Conservation (phyloP, 2,888 invertebrate species). For the Calliphora vomitoria region DNA sequence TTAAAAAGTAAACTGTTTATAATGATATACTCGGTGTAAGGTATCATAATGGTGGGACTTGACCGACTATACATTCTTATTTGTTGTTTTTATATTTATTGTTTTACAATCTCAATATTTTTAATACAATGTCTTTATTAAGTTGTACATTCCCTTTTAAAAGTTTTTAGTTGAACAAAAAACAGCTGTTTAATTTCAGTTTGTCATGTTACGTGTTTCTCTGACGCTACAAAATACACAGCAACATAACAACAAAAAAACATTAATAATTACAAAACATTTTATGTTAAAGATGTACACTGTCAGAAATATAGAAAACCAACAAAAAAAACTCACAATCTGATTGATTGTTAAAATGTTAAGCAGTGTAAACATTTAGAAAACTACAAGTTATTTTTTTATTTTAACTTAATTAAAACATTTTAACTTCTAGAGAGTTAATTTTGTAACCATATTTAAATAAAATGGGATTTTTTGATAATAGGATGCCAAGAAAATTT, state of each 20-base stretch:
- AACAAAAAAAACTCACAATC: neutral
- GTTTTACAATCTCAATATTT: neutral
- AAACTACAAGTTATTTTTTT: neutral
- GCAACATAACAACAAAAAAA: neutral
- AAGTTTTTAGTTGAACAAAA: neutral
- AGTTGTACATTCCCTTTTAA: slow-evolving; percentile 3
- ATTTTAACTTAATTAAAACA: neutral
- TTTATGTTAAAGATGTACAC: neutral
- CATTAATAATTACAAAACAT: neutral
- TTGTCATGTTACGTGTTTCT: slow-evolving; percentile 18
- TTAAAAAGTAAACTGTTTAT: too few species aligned
- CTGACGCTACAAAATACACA: slow-evolving; percentile 3
- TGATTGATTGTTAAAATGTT: too few species aligned
- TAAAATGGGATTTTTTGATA: too few species aligned
- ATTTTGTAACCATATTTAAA: neutral
- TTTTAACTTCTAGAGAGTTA: neutral
- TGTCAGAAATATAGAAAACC: slow-evolving; percentile 2
- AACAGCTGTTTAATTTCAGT: slow-evolving; percentile 29
- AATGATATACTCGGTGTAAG: too few species aligned
- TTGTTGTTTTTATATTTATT: too few species aligned
- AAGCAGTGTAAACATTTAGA: too few species aligned
- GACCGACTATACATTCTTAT: too few species aligned
- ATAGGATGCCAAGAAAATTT: neutral
- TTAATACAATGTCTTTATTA: neutral
- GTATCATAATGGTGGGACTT: too few species aligned